Evolutionary conservation across 2,797 vertebrate species (phyloP).

Genomic region (Rhincodon typus): DNA sequence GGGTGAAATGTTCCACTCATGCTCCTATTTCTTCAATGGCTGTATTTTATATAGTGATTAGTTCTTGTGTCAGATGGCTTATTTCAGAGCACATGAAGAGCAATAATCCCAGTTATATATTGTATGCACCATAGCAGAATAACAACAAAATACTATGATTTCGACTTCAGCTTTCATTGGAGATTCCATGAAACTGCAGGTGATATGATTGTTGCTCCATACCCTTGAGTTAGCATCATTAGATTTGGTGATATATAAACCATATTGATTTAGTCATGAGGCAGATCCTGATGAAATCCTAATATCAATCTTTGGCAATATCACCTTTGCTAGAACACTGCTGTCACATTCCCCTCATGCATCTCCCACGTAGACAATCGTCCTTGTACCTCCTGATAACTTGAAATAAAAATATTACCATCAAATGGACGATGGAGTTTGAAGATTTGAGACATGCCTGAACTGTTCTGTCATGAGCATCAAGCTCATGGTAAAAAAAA

Average conservation of each 20-base stretch:
- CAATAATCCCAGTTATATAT: neutral
- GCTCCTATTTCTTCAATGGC: neutral
- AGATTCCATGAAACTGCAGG: neutral
- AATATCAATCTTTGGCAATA: neutral
- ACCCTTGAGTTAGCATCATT: neutral
- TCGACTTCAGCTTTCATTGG: neutral
- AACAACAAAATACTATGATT: neutral
- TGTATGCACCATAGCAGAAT: neutral
- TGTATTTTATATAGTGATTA: neutral
- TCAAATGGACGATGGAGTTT: neutral
- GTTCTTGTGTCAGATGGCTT: neutral
- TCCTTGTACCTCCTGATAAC: neutral
- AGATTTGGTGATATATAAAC: neutral
- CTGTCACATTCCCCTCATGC: neutral
- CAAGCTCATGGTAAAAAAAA: too few relatives aligned
- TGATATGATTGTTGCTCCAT: neutral
- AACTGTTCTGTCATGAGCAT: neutral
- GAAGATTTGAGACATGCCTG: neutral
- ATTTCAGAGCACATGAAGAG: neutral
- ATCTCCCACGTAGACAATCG: neutral
- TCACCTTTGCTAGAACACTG: neutral
- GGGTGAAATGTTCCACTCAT: too few relatives aligned
- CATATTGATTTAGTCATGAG: neutral
- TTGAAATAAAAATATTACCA: neutral
- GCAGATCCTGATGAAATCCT: neutral